Base-by-base conservation (phyloP, 2,113 vertebrate genomes). In the Micronycteris hirsuta region DNA sequence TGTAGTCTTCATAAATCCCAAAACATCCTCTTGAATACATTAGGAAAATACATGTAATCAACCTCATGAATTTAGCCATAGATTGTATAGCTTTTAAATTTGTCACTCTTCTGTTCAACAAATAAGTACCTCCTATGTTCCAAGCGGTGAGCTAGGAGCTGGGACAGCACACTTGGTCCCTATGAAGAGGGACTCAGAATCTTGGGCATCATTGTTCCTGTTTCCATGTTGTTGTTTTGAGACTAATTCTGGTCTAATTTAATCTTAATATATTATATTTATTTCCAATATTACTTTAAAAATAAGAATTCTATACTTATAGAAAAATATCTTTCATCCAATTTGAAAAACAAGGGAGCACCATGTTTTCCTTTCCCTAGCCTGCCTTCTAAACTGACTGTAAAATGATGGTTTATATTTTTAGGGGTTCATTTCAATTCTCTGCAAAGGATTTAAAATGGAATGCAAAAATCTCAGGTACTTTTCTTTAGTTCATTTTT, bases 401-500 rank as follows among this genome's bases (percentile, higher is more conserved):
- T 86, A 86, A 97, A 95, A 74, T 83, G 31, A 52, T 65, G 9
- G 45, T 82, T 95, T 98, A 89, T 89, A 54, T 96, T 97, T 96
- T 97, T n/a, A 93, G 97, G 97, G 98, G 76, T 41, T 92, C 7
- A 36, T 93, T 96, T 98, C 91, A 89, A 47, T 98, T 97, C 41
- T 96, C 86, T 95, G 47, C 71, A 96, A 87, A 96, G 95, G 90
- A 97, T 74, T 92, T 96, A 97, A 97, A 97, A 97, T 97, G 97
- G 93, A 82, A 97, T 97, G 97, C 97, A 96, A 97, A 93, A 96
- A 90, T 83, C 93, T 97, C 92, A 97, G 98, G 97, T 98, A 98
- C 93, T 94, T 71, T 97, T 33, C 56, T 92, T 89, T 73, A 73
- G 65, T 82, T 97, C 38, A 89, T 73, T 68, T 85, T 49, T 14